phyloP scores from a whole-genome alignment of 2,888 invertebrate species.

The Pristionchus arcanus region DNA sequence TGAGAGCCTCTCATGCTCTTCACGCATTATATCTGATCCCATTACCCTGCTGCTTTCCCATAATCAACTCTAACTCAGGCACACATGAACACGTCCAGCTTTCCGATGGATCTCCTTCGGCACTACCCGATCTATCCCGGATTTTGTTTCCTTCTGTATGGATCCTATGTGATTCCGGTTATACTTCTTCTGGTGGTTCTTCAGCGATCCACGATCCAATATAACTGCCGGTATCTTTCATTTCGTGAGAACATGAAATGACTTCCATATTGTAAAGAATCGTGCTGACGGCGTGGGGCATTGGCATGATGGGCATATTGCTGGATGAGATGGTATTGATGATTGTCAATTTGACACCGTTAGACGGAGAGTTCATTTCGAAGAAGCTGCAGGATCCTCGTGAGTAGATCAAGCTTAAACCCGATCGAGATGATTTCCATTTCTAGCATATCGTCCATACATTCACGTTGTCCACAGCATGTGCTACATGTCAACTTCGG shows the following conservation, averaged over 20 bases:
- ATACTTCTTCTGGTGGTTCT: background rate
- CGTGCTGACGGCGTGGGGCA: background rate
- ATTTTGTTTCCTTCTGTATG: background rate
- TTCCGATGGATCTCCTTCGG: background rate
- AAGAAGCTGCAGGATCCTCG: background rate
- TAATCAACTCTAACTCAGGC: too few relatives aligned
- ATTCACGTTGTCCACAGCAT: background rate
- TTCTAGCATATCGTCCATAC: background rate
- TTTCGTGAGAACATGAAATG: too few relatives aligned
- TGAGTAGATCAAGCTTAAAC: background rate
- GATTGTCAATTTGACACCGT: background rate
- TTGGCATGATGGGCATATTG: background rate
- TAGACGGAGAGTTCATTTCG: constrained; percentile 3
- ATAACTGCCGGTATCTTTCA: background rate
- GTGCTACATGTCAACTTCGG: background rate
- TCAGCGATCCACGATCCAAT: background rate
- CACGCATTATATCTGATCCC: too few relatives aligned
- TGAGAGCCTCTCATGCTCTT: too few relatives aligned
- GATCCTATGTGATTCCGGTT: background rate
- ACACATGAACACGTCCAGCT: background rate
- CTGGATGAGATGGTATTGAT: background rate
- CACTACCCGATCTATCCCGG: constrained; percentile 36
- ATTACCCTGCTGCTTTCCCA: too few relatives aligned
- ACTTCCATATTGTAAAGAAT: background rate
- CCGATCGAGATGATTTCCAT: background rate